Conservation (phyloP, 2,797 vertebrate genomes). For the Mormyrops boulengeri region DNA sequence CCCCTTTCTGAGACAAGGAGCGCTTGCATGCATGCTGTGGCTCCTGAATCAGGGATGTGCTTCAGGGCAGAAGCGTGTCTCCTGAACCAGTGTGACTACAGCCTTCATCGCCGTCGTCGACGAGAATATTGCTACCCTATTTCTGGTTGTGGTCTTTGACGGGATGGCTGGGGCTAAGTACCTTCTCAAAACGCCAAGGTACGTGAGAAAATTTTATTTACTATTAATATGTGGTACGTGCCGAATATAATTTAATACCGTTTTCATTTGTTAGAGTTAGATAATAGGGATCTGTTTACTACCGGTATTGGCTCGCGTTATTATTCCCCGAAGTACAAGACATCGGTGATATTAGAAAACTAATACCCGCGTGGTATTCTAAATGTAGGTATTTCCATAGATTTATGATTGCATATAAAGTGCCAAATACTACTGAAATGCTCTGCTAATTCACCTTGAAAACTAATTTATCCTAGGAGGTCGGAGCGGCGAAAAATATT, state of each 20-base stretch:
- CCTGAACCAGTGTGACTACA: conserved; percentile 45
- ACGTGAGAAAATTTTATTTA: conserved; percentile 27
- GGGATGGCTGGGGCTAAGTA: conserved; percentile 58
- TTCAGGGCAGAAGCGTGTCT: conserved; percentile 45
- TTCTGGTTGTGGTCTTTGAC: conserved; percentile 34
- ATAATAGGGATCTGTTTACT: background rate
- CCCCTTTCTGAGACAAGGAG: conserved; percentile 21
- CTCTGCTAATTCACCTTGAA: conserved; percentile 8
- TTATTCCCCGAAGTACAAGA: background rate
- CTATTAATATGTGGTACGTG: background rate
- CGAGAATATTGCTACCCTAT: conserved; percentile 37
- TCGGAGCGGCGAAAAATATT: conserved; percentile 7
- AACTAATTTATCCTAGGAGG: conserved; percentile 12
- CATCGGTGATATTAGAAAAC: background rate
- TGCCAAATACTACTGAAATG: background rate
- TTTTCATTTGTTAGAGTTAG: background rate
- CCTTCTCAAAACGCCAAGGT: conserved; percentile 62
- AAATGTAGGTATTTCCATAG: background rate
- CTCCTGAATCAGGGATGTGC: conserved; percentile 45
- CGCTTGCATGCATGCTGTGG: conserved; percentile 46
- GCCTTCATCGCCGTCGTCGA: conserved; percentile 21
- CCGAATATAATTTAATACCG: background rate
- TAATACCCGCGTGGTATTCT: background rate
- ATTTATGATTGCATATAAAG: background rate
- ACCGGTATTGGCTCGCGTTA: background rate